Base-by-base conservation (phyloP, 2,797 vertebrate species). In the Protonibea diacanthus region DNA sequence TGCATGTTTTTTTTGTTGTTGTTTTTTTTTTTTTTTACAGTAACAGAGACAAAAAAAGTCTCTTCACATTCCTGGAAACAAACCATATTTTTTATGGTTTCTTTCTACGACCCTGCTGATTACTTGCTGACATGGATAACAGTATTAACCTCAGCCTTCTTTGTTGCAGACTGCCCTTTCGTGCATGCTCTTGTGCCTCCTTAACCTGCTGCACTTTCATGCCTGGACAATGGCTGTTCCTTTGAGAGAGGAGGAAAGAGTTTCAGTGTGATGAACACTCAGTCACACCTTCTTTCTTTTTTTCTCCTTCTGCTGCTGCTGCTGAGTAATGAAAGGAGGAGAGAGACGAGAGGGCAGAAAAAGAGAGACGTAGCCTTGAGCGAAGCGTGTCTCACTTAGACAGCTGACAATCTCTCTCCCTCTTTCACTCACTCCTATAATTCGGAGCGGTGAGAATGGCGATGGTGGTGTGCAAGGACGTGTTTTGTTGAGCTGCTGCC, bases 401-500 rank as follows among this genome's bases (percentile, higher is more conserved):
- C 79, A 76, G 78, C 84, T 92, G 89, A 93, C 91, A 92, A 87
- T 89, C 78, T 72, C 49, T 59, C 75, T 61, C 83, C 73, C 60
- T 44, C 56, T 60, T 42, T 56, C 53, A 45, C 40, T 78, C 67
- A 25, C 68, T 81, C 64, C 77, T 77, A 13, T 76, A 69, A 79
- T 80, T 88, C 69, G 51, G 64, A 83, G 76, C 45, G 69, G 23
- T 56, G 78, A 72, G 84, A 80, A 82, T 66, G 60, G 60, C 21
- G 74, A 82, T 79, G 72, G 78, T 80, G 76, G 77, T 86, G 88
- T 90, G 85, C 72, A 74, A 85, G 74, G 78, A 88, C 82, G 78
- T 94, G 93, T 93, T 96, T 94, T 96, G 93, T 95, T 95, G 91
- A 91, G 91, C 87, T 58, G 95, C 94, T 95, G 93, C 93, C 95